Evolutionary conservation across 2,113 vertebrate genomes (phyloP), one percentile per base, ranked within the genome.

Genomic region (Leptobrachium ailaonicum): DNA sequence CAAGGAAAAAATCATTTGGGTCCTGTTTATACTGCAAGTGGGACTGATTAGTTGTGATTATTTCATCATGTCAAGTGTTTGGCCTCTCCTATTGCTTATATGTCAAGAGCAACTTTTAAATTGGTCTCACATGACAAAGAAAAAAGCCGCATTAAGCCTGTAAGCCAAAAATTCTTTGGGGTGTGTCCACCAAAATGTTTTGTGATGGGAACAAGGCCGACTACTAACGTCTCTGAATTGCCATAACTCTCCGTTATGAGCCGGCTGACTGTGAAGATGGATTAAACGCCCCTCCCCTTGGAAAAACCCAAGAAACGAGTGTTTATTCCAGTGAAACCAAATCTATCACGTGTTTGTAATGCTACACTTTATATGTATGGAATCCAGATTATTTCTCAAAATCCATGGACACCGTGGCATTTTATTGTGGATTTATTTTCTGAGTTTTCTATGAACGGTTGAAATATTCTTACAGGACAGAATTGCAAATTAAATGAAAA

Each of bases 31-130:
- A 40, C 44, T 71, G 14, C 43, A 71, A 71, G 50, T 71, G 44
- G 68, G 14, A 50, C 43, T 71, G 44, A 53, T 71, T 71, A 71
- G 43, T 50, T 69, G 41, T 69, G 5, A 67, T 67, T 69, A 69
- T 69, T 69, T 43, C 67, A 69, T 45, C 43, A 14, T 44, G 11
- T 13, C 2, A 69, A 69, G 42, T 45, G 42, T 40, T 44, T 45
- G 67, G n/a, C 68, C 43, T 50, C n/a, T 64, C n/a, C 9, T 32
- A 20, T 20, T 71, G 68, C 68, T 53, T 50, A 71, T 4, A 71
- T 71, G 44, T 50, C 12, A 50, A 32, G 14, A 71, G 14, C 43
- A 50, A 9, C 44, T 71, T 69, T 32, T 71, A 71, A 71, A 71
- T 20, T 50, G 45, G 68, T 50, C 68, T 71, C 45, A 32, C n/a